Evolutionary conservation across 2,797 vertebrate species (phyloP).

Genomic region (Sebastes trivittatus): DNA sequence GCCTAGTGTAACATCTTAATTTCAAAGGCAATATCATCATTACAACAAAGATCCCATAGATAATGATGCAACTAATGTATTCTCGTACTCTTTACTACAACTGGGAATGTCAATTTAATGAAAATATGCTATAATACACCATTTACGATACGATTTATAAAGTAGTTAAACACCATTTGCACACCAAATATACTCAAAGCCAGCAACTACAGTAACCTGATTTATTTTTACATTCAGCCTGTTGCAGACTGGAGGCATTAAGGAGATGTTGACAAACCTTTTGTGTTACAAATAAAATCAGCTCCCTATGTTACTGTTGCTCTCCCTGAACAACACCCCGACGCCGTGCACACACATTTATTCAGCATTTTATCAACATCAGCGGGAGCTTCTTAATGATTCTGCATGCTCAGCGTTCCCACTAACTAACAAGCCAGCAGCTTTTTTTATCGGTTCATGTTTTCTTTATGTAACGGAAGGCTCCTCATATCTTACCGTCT

Average conservation of each 20-base stretch:
- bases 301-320: not conserved
- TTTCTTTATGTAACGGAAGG: constrained; percentile 29
- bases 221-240: not conserved
- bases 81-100: too few species aligned
- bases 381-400: constrained; percentile 8
- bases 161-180: not conserved
- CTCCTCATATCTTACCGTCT: constrained; percentile 15
- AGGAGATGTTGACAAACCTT: not conserved
- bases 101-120: too few species aligned
- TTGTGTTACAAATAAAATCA: not conserved
- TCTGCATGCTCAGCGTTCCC: constrained; percentile 49
- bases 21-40: too few species aligned
- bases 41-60: too few species aligned
- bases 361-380: constrained; percentile 34
- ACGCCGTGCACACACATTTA: not conserved
- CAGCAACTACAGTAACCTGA: not conserved
- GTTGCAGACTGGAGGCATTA: not conserved
- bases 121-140: too few species aligned
- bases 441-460: constrained; percentile 49
- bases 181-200: too few species aligned
- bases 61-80: too few species aligned
- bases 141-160: too few species aligned
- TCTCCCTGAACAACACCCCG: not conserved
- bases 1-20: too few species aligned
- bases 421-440: constrained; percentile 44